Evolutionary conservation across 37 sponge, comb jelly and placozoan genomes (phyloP), one percentile per base, ranked within the genome.

Genomic region (Ianthella basta): DNA sequence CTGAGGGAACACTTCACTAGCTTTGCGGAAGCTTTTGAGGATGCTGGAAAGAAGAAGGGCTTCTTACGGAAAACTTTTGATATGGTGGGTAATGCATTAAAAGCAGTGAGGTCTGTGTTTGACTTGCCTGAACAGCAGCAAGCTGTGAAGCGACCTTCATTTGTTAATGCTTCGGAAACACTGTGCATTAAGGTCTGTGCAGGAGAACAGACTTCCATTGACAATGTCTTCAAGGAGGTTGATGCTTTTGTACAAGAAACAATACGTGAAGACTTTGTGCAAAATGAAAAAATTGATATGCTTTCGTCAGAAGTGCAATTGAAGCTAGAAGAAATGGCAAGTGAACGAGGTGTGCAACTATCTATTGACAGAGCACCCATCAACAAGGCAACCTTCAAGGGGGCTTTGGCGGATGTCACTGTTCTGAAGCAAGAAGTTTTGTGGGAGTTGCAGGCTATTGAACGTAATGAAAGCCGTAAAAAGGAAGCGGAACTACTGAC

Each of bases 171-270:
- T n/a, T n/a, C 54, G 80, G 54, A 54, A 80, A 80, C 8, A 54
- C 80, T 80, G 55, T 54, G 23, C n/a, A 80, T 80, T 24, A 41
- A 50, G 54, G 56, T 80, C 20, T 80, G 24, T 54, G 80, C 80
- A 55, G 59, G 30, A 25, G 24, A 54, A 32, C 55, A 44, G 27
- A 15, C 27, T 41, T 19, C 13, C 27, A 16, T 23, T 19, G 25
- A 66, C 13, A 13, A 14, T 13, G 56, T 54, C n/a, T 18, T 80
- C 5, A 21, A 54, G 4, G 30, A 80, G 54, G 30, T 54, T 80
- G 57, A 80, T n/a, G 57, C 6, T 4, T 6, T 80, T 4, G 25
- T 80, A 32, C 56, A 80, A 24, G 59, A 14, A 19, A n/a, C 41
- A 6, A 23, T 55, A n/a, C 10, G 19, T 24, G 54, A 80, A 24